Evolutionary conservation across 1,140 invertebrate species (phyloP), one percentile per base, ranked within the genome.

Genomic region (Drosophila kikkawai): DNA sequence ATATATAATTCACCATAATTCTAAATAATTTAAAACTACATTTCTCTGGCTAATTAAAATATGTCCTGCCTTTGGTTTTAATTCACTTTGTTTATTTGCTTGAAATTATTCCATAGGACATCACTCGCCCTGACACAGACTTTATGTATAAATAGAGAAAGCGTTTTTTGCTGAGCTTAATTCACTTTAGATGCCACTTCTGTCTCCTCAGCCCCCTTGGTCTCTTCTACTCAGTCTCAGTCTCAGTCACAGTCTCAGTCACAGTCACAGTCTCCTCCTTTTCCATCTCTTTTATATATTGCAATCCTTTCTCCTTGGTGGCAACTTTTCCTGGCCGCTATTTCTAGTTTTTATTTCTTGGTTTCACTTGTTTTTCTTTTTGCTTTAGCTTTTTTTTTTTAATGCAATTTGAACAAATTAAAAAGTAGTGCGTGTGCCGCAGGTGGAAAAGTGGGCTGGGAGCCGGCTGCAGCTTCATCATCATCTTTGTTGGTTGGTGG

Each of bases 361-460:
- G 19, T 11, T 32, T 29, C 61, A 12, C 44, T 42, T n/a, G 19
- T 29, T 45, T 59, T 19, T 56, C 37, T 29, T 36, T 17, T 22
- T 34, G 48, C 45, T 45, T 50, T 29, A 17, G 32, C 48, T 75
- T 55, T 51, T 75, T 56, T 56, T 53, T 69, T 69, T 86, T 88
- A 78, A 87, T 88, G 77, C 80, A 88, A 80, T 87, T 87, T 83
- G 50, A 83, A 75, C 84, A 87, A 90, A 88, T 87, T 88, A 80
- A 87, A 84, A 87, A 88, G 73, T 80, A 63, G 68, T 87, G 84
- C 84, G 77, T 86, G 66, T 57, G 53, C 51, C 32, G 44, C 53
- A 39, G 41, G 39, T 32, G 26, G 37, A 45, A 47, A 47, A 48
- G 36, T 22, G 47, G 41, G 41, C 15, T 22, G 34, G 34, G 19